Conservation (phyloP, 2,113 vertebrate genomes). For the Apistogramma diplotaenia region DNA sequence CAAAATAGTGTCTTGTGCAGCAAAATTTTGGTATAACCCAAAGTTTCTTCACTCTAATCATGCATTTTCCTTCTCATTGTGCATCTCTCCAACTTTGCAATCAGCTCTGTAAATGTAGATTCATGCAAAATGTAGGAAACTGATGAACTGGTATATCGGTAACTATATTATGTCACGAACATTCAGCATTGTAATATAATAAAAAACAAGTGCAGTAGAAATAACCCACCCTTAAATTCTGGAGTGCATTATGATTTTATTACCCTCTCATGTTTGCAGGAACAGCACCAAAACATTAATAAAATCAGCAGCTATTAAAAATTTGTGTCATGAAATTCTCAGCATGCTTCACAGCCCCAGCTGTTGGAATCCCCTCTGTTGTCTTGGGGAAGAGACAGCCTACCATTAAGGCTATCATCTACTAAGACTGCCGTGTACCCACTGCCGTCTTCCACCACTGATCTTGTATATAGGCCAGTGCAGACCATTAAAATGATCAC, state of each 20-base stretch:
- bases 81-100: constrained; percentile 17
- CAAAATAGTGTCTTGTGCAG: constrained; percentile 39
- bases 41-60: constrained; percentile 33
- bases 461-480: neutral
- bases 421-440: neutral
- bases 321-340: neutral
- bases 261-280: neutral
- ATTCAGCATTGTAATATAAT: constrained; percentile 9
- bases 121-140: neutral
- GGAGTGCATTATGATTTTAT: neutral
- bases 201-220: neutral
- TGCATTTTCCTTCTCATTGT: neutral
- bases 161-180: constrained; percentile 3
- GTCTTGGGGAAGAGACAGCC: neutral
- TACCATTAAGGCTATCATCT: neutral
- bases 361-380: neutral
- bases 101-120: constrained; percentile 17
- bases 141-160: neutral
- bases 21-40: constrained; percentile 29
- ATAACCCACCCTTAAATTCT: neutral
- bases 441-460: neutral
- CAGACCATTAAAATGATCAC: neutral
- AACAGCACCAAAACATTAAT: neutral
- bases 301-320: neutral
- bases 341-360: neutral